Conservation (phyloP, 1,140 invertebrate species). For the Lutraria rhynchaena region DNA sequence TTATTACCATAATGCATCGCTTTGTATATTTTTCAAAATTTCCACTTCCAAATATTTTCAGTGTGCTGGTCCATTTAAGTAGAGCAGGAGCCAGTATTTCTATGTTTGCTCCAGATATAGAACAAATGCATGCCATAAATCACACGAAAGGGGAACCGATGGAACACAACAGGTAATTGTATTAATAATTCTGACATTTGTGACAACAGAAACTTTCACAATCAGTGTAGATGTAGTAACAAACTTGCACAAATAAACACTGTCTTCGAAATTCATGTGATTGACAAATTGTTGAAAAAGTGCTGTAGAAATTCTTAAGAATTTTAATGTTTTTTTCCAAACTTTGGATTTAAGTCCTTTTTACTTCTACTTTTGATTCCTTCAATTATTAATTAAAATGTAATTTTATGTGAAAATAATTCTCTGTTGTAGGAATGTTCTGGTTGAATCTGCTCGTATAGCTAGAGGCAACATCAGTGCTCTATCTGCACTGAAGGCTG, state of each 20-base stretch:
- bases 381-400: too few species aligned
- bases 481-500: constrained; percentile 82
- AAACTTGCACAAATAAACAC: too few species aligned
- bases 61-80: constrained; percentile 84
- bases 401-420: too few species aligned
- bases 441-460: constrained; percentile 86
- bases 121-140: constrained; percentile 84
- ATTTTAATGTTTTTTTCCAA: too few species aligned
- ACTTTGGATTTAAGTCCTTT: too few species aligned
- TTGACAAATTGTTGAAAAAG: not conserved
- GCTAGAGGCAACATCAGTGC: constrained; percentile 84
- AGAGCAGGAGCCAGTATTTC: constrained; percentile 82
- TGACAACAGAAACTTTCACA: not conserved
- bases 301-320: not conserved
- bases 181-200: not conserved
- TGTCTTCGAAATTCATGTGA: too few species aligned
- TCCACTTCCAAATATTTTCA: constrained; percentile 56
- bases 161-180: constrained; percentile 71
- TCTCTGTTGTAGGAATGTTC: constrained; percentile 83
- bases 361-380: too few species aligned
- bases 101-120: constrained; percentile 85
- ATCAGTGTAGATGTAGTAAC: not conserved
- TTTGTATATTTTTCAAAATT: not conserved
- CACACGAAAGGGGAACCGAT: constrained; percentile 82
- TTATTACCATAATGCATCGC: not conserved